phyloP scores from a whole-genome alignment of 1,140 invertebrate genomes.

The Thrips palmi region DNA sequence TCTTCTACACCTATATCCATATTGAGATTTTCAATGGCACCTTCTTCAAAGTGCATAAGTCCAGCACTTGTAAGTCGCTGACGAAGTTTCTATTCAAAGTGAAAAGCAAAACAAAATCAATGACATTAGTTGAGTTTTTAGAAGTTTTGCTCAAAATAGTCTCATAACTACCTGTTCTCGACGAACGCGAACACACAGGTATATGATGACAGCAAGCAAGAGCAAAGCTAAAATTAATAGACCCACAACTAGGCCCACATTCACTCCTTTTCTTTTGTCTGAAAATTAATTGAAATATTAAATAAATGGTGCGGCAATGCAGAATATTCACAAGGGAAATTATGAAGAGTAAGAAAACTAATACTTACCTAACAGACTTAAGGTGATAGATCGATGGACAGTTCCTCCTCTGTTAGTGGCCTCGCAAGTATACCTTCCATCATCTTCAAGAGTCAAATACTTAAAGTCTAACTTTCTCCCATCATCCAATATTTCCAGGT shows the following conservation, averaged over 20 bases:
- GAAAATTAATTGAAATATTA: neutral
- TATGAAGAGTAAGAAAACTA: neutral
- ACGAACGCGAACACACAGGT: conserved; percentile 5
- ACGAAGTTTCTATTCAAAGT: conserved; percentile 28
- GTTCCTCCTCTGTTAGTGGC: conserved; percentile 22
- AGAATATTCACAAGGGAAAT: neutral
- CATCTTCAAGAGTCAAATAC: conserved; percentile 21
- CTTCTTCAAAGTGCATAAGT: conserved; percentile 57
- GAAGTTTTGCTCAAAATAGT: conserved; percentile 9
- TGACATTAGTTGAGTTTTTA: conserved; percentile 11
- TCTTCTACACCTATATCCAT: conserved; percentile 74
- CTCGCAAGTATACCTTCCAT: conserved; percentile 23
- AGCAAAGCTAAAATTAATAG: neutral
- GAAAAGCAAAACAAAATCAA: conserved; percentile 11
- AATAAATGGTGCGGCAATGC: neutral
- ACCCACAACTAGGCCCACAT: no score
- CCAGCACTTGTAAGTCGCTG: conserved; percentile 43
- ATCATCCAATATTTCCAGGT: neutral
- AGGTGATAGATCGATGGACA: conserved; percentile 12
- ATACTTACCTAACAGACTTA: conserved; percentile 11
- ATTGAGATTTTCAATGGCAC: conserved; percentile 62
- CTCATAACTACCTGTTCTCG: conserved; percentile 1
- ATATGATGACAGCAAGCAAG: neutral
- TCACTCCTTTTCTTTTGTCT: conserved; percentile 10
- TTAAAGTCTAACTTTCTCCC: conserved; percentile 13